Evolutionary conservation across 2,888 invertebrate genomes (phyloP).

Genomic region (Theristus sp.): DNA sequence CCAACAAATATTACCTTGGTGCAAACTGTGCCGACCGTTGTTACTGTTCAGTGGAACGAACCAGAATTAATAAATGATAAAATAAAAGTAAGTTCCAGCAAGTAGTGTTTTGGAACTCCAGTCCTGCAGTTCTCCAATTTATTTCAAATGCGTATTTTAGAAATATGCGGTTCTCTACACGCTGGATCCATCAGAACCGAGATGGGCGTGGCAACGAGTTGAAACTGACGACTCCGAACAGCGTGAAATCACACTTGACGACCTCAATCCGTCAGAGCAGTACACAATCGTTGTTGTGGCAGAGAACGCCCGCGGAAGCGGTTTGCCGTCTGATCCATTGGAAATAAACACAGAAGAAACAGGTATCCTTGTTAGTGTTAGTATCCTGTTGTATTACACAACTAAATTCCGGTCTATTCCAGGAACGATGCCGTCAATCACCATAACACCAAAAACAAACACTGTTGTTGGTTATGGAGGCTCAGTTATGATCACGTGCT

Average conservation of each 20-base stretch:
- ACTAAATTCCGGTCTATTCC: too few species aligned
- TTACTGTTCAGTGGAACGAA: neutral
- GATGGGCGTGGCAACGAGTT: too few species aligned
- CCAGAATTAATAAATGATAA: neutral
- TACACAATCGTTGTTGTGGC: neutral
- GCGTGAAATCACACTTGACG: neutral
- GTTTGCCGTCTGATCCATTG: neutral
- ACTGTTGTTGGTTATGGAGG: too few species aligned
- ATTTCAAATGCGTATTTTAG: neutral
- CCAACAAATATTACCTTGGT: neutral
- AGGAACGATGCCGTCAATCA: too few species aligned
- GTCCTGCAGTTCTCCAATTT: too few species aligned
- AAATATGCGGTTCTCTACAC: neutral
- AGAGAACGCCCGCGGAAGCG: neutral
- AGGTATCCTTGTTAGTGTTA: too few species aligned
- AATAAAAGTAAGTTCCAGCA: too few species aligned
- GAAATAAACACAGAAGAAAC: neutral
- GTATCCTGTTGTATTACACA: too few species aligned
- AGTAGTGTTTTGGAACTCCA: too few species aligned
- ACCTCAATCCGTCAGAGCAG: neutral
- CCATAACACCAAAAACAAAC: too few species aligned
- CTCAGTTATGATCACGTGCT: too few species aligned
- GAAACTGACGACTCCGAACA: neutral
- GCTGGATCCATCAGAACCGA: too few species aligned
- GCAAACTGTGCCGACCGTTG: neutral